Base-by-base conservation (phyloP, 2,888 invertebrate species). In the Dicyrtoma fusca region DNA sequence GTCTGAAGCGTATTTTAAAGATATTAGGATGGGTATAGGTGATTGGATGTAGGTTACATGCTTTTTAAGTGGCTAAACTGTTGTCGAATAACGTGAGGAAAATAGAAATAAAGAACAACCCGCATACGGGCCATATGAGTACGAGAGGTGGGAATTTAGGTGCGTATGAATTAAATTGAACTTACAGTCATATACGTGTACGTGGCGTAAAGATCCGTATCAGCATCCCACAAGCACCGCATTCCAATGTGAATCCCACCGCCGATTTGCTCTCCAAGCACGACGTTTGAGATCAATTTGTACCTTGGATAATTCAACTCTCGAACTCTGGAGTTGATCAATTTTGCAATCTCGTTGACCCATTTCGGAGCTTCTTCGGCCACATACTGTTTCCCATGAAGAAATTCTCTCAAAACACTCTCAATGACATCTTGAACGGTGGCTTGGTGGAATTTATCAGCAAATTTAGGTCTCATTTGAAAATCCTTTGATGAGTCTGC, bases 221-320 rank as follows among this genome's bases (percentile, higher is more conserved):
- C 77, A 8, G 75, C 71, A 73, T 79, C 79, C 79, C 79, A 79
- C 1, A 75, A 72, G 34, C 76, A 77, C 47, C 78, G 76, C 78
- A 79, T 77, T 14, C 77, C 79, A 25, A 71, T 63, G 68, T 78
- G 77, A 59, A 78, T 76, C 47, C 79, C 79, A 13, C 77, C 77
- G 5, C 79, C 79, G 44, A 77, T 76, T 26, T 78, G 76, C 53
- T 79, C 79, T 42, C 79, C 79, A 1, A 79, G 34, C 10, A 75
- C 73, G 10, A 79, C 76, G 23, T 68, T 69, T 13, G 74, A 47
- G n/a, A 78, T 69, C 26, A 78, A 64, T 63, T 79, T 79, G 72
- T 79, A 79, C 53, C 79, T 69, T 14, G 77, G 79, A 53, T 77
- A 79, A 59, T 77, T 77, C 55, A 79, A 72, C 23, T 76, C 55